These are phyloP conservation scores for Coregonus sp. DNA, from an alignment of 2,797 vertebrate species.

Conservation along the genomic window DNA sequence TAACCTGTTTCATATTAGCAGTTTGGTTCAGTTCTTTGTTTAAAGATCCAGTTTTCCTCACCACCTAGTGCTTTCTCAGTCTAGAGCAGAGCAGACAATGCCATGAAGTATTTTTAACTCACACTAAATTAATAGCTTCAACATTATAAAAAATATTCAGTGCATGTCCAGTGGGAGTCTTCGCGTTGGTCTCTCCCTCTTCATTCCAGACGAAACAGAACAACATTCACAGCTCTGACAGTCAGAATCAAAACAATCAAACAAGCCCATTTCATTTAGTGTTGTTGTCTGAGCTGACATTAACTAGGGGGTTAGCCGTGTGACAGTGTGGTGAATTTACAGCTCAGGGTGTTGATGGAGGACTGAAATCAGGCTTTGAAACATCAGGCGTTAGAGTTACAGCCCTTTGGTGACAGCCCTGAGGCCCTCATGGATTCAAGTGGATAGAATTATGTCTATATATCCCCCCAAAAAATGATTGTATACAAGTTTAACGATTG, in stretches of 20 bases:
- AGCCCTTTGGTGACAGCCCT: conserved; percentile 58
- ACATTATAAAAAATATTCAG: conserved; percentile 23
- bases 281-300: conserved; percentile 52
- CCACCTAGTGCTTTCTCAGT: conserved; percentile 40
- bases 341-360: conserved; percentile 55
- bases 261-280: conserved; percentile 60
- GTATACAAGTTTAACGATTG: background rate
- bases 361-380: conserved; percentile 61
- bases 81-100: conserved; percentile 42
- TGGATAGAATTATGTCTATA: conserved; percentile 57
- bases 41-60: conserved; percentile 26
- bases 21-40: conserved; percentile 10
- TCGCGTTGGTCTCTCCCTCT: conserved; percentile 42
- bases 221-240: too few relatives aligned
- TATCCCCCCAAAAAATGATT: conserved; percentile 8
- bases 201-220: conserved; percentile 62
- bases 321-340: conserved; percentile 66
- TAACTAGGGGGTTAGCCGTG: conserved; percentile 42
- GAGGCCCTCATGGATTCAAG: conserved; percentile 56
- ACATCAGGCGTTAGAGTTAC: conserved; percentile 59
- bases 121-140: background rate
- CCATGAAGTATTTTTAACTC: conserved; percentile 23
- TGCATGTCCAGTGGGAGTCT: conserved; percentile 31
- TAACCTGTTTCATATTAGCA: conserved; percentile 6
- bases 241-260: conserved; percentile 59